Conservation (phyloP, 2,113 vertebrate genomes). For the Sinocyclocheilus rhinocerous region DNA sequence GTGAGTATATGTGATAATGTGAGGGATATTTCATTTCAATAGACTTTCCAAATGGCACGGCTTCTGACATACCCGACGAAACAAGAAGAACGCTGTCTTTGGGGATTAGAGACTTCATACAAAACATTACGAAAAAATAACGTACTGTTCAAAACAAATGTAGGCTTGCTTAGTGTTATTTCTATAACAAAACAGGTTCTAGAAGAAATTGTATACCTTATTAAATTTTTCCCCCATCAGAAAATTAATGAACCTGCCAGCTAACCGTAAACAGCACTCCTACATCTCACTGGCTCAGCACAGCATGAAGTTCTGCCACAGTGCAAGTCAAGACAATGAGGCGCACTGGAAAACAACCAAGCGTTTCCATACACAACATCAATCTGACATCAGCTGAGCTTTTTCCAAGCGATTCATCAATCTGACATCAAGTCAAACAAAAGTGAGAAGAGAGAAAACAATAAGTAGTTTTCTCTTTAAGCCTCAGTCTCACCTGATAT, state of each 20-base stretch:
- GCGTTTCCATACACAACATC: not conserved
- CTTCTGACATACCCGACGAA: constrained; percentile 4
- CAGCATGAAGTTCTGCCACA: not conserved
- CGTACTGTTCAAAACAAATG: not conserved
- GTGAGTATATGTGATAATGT: not conserved
- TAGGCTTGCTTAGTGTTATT: not conserved
- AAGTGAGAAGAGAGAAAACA: not conserved
- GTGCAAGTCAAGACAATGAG: not conserved
- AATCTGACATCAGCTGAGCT: constrained; percentile 4
- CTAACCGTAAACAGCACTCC: not conserved
- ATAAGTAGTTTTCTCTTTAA: not conserved
- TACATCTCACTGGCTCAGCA: not conserved
- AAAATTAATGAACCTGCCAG: not conserved
- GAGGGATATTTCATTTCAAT: constrained; percentile 19
- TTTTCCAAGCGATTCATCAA: not conserved
- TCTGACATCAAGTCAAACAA: not conserved
- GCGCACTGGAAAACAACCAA: not conserved
- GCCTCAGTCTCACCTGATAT: not conserved
- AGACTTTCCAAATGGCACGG: constrained; percentile 16
- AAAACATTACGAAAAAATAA: not conserved
- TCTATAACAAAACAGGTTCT: not conserved
- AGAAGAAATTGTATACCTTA: not conserved
- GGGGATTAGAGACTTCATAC: not conserved
- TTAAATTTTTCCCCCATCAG: not conserved
- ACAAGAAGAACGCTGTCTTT: constrained; percentile 20